phyloP scores from a whole-genome alignment of 2,113 vertebrate species.

The Hippocampus abdominalis region DNA sequence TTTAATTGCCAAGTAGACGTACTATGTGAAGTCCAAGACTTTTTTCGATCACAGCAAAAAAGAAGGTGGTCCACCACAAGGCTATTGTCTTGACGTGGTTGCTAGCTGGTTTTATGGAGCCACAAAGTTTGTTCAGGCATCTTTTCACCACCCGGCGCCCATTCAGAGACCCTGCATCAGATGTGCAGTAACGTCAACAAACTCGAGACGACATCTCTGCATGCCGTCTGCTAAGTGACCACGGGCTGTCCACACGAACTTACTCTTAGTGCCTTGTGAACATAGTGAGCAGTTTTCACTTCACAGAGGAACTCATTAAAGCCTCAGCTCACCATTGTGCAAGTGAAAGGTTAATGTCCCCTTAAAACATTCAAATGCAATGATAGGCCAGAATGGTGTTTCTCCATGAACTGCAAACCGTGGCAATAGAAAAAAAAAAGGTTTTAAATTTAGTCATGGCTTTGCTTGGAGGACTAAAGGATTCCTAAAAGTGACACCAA shows the following conservation, averaged over 20 bases:
- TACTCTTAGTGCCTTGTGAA: not conserved
- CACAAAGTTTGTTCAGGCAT: not conserved
- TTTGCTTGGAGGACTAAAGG: not conserved
- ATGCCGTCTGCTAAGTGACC: not conserved
- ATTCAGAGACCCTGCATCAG: not conserved
- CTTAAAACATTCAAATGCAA: not conserved
- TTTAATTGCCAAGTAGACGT: constrained; percentile 19
- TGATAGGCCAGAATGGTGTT: not conserved
- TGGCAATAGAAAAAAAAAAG: not conserved
- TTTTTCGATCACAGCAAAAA: constrained; percentile 24
- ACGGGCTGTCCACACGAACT: not conserved
- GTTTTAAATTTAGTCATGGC: not conserved
- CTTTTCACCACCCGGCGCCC: not conserved
- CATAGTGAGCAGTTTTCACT: constrained; percentile 3
- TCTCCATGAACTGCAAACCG: not conserved
- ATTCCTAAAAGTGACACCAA: not conserved
- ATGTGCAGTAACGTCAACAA: not conserved
- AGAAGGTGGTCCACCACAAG: constrained; percentile 26
- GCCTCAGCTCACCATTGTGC: not conserved
- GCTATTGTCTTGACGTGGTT: constrained; percentile 24
- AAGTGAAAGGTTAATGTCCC: not conserved
- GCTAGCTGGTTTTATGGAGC: constrained; percentile 5
- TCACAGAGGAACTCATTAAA: not conserved
- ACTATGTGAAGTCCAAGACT: constrained; percentile 19
- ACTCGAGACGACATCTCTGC: not conserved